These are phyloP conservation scores for Armadillidium nasatum DNA, from an alignment of 1,140 invertebrate genomes.

Conservation along the genomic window DNA sequence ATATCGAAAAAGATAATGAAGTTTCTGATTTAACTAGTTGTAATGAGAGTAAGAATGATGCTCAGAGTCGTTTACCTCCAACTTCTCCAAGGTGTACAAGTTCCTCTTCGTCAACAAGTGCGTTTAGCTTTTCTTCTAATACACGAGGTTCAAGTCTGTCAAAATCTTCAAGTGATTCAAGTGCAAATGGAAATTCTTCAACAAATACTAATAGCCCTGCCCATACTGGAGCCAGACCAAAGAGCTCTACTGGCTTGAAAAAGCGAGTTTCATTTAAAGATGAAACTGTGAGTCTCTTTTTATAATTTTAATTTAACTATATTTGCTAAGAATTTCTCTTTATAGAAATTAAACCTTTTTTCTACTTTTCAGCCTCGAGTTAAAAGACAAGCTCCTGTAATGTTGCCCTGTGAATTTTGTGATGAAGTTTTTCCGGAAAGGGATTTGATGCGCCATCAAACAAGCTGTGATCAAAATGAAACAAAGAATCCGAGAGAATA, in stretches of 20 bases:
- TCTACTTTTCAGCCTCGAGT: constrained; percentile 26
- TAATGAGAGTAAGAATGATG: constrained; percentile 7
- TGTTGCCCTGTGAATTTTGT: constrained; percentile 44
- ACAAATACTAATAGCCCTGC: constrained; percentile 26
- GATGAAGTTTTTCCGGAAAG: constrained; percentile 43
- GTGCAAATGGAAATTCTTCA: constrained; percentile 30
- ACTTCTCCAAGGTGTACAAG: constrained; percentile 33
- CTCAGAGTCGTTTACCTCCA: constrained; percentile 33
- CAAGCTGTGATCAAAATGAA: constrained; percentile 43
- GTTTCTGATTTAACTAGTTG: not conserved
- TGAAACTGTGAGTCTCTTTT: constrained; percentile 31
- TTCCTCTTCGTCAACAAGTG: constrained; percentile 26
- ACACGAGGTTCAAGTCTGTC: constrained; percentile 35
- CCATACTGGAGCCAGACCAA: constrained; percentile 37
- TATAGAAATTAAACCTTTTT: not conserved
- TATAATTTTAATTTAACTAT: not conserved
- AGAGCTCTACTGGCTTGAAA: constrained; percentile 37
- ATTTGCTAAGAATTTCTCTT: not conserved
- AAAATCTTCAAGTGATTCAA: constrained; percentile 44
- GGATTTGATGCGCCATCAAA: constrained; percentile 43
- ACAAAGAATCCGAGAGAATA: constrained; percentile 37
- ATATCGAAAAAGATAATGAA: no score
- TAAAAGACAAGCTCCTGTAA: constrained; percentile 37
- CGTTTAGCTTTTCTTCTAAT: constrained; percentile 31
- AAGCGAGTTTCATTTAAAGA: constrained; percentile 44